Evolutionary conservation across 2,797 vertebrate species (phyloP), one percentile per base, ranked within the genome.

Genomic region (Falco peregrinus): DNA sequence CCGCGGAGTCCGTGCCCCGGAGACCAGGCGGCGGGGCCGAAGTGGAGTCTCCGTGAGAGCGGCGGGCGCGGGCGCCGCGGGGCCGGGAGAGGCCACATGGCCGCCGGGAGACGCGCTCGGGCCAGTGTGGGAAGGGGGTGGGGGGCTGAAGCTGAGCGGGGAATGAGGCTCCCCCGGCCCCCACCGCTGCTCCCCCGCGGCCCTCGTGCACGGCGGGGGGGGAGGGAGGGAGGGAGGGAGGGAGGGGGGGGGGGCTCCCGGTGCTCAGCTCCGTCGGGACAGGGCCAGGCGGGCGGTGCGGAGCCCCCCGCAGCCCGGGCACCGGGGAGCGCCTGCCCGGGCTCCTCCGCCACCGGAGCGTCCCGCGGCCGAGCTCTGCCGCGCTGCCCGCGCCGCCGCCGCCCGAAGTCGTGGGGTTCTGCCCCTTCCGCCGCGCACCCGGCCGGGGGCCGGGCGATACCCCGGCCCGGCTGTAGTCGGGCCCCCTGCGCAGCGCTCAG

Each of bases 361-460:
- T 18, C 47, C 41, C 48, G 19, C 0, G 53, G 45, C 53, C 0
- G 57, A 3, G n/a, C n/a, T 6, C 24, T 6, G 9, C 25, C 6
- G 5, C 8, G 22, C 53, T 4, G 31, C 53, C 65, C 13, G 16
- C 16, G 16, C 39, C 37, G 37, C 37, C 37, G 37, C 37, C 37
- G 37, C 37, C 37, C 37, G 37, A 37, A 37, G 41, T 14, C 10
- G 41, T 11, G 12, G 19, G 26, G 20, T 31, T 74, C 60, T 19
- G 10, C 4, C 6, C 15, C 29, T 26, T n/a, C 48, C 9, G 59
- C 37, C 25, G 37, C 35, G 35, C 50, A 0, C 31, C 31, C 37
- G 60, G 35, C 79, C 31, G 8, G 5, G 60, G 25, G 59, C 6
- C 76, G 6, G 33, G 7, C 61, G 1, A 28, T 2, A 4, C 35